phyloP scores from a whole-genome alignment of 2,888 invertebrate genomes.

The Amphipoea lucens region DNA sequence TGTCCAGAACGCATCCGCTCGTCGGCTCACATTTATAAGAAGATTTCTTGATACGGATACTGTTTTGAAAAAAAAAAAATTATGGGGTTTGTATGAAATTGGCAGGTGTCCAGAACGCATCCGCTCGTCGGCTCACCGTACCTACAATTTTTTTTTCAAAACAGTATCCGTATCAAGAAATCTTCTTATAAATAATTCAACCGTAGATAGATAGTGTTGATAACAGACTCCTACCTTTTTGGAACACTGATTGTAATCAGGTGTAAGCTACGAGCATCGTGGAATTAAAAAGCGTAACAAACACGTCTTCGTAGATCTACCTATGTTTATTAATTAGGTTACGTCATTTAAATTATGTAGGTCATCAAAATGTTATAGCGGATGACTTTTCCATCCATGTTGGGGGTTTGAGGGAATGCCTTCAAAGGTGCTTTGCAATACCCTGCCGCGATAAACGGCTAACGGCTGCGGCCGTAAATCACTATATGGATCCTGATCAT shows the following conservation, averaged over 20 bases:
- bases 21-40: too few relatives aligned
- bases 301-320: slow-evolving; percentile 12
- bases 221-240: neutral
- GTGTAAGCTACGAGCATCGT: slow-evolving; percentile 9
- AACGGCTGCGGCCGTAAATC: too few relatives aligned
- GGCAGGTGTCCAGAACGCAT: too few relatives aligned
- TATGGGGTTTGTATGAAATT: too few relatives aligned
- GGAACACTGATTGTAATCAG: slow-evolving; percentile 35
- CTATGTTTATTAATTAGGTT: slow-evolving; percentile 24
- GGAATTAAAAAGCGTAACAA: slow-evolving; percentile 51
- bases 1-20: too few relatives aligned
- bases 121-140: too few relatives aligned
- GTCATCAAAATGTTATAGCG: neutral
- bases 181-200: slow-evolving; percentile 33
- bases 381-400: neutral
- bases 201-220: slow-evolving; percentile 18
- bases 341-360: slow-evolving; percentile 7
- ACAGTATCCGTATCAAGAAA: neutral
- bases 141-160: neutral
- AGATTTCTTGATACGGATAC: too few relatives aligned
- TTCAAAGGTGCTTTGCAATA: too few relatives aligned
- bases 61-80: too few relatives aligned
- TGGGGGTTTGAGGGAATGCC: neutral
- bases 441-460: too few relatives aligned
- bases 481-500: too few relatives aligned